Conservation (phyloP, 2,113 vertebrate species). For the Pachyramphus minor region DNA sequence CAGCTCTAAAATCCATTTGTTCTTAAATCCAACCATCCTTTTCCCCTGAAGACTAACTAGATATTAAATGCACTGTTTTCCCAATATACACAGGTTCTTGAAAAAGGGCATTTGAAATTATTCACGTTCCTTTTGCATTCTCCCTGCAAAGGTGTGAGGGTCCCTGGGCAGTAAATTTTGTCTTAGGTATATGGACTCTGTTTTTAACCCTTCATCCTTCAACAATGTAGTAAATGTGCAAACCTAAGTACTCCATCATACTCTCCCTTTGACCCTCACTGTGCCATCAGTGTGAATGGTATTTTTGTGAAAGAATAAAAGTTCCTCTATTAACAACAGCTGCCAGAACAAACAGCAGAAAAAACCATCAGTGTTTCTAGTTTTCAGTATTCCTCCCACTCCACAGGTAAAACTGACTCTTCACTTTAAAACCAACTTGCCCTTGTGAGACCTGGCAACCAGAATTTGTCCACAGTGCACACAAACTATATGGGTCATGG, state of each 20-base stretch:
- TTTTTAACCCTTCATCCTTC: neutral
- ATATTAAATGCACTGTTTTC: neutral
- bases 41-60: neutral
- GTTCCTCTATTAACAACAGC: neutral
- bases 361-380: neutral
- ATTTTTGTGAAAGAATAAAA: neutral
- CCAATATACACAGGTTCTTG: neutral
- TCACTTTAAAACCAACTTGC: neutral
- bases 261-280: neutral
- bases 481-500: neutral
- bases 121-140: neutral
- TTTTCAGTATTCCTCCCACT: neutral
- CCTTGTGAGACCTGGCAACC: neutral
- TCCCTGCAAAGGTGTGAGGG: neutral
- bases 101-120: neutral
- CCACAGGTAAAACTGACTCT: neutral
- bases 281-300: neutral
- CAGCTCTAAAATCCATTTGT: neutral
- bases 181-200: neutral
- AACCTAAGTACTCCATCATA: neutral
- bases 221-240: neutral
- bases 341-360: neutral
- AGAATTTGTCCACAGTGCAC: neutral
- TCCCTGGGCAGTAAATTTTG: neutral
- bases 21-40: neutral